Evolutionary conservation across 2,888 invertebrate genomes (phyloP).

Genomic region (Euphydryas editha): DNA sequence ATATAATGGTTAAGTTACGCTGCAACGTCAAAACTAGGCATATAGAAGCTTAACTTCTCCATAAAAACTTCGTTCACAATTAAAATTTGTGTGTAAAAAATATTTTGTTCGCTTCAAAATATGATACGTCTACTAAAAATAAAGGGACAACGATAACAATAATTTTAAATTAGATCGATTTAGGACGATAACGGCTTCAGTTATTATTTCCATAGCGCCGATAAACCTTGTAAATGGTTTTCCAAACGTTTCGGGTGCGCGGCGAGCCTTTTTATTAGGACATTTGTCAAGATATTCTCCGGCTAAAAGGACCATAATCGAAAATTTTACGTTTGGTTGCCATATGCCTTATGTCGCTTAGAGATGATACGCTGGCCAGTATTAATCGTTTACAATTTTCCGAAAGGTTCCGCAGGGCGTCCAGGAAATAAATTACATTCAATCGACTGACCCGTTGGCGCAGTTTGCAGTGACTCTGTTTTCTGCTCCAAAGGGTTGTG

Average conservation of each 20-base stretch:
- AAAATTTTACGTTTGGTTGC: constrained; percentile 77
- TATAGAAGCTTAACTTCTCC: not conserved
- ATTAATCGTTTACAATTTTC: constrained; percentile 22
- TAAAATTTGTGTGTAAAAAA: not conserved
- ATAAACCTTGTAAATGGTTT: constrained; percentile 83
- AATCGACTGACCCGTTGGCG: too few relatives aligned
- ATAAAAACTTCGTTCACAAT: not conserved
- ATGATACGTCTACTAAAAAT: constrained; percentile 65
- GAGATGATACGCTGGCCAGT: constrained; percentile 22
- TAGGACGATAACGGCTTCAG: constrained; percentile 80
- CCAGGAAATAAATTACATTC: not conserved
- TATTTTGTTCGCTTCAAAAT: constrained; percentile 11
- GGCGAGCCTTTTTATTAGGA: constrained; percentile 79
- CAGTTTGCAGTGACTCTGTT: too few relatives aligned
- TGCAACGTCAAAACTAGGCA: not conserved
- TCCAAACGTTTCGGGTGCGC: constrained; percentile 77
- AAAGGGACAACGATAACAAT: constrained; percentile 79
- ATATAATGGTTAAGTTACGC: too few relatives aligned
- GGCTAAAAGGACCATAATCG: constrained; percentile 75
- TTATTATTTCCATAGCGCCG: constrained; percentile 82
- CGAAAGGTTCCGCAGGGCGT: not conserved
- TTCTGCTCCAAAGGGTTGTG: too few relatives aligned
- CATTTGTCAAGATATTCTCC: constrained; percentile 80
- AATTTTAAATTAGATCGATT: constrained; percentile 82
- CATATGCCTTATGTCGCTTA: constrained; percentile 57